A percentile compares a stretch with the other conserved stretches of the same genome.
Evolutionary conservation across 2,797 vertebrate species (phyloP).

Genomic region (Astyanax mexicanus): DNA sequence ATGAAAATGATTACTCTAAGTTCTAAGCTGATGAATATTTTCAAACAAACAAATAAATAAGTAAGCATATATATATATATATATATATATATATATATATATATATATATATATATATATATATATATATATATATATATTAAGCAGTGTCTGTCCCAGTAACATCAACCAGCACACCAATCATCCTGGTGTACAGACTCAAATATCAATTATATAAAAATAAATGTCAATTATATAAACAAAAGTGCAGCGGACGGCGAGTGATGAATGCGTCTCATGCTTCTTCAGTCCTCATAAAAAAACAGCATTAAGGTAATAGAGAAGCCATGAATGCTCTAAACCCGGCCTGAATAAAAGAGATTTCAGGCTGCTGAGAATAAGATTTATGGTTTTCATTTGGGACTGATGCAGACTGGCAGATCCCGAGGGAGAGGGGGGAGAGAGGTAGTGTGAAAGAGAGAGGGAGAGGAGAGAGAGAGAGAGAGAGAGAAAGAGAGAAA

Average conservation of each 20-base stretch:
- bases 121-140: no score
- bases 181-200: background rate
- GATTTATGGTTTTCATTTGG: slow-evolving; percentile 31
- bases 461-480: slow-evolving; percentile 13
- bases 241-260: background rate
- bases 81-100: no score
- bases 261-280: background rate
- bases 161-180: background rate
- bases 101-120: no score
- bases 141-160: background rate
- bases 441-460: slow-evolving; percentile 13
- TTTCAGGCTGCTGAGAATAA: slow-evolving; percentile 16
- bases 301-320: slow-evolving; percentile 31
- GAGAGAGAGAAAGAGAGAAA: slow-evolving; percentile 7
- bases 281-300: slow-evolving; percentile 10
- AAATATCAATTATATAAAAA: background rate
- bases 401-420: slow-evolving; percentile 28
- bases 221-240: background rate
- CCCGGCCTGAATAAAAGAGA: background rate
- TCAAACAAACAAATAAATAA: no score
- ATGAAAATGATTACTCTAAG: no score
- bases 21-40: no score
- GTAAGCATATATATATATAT: no score
- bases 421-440: background rate
- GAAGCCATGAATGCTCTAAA: background rate